Percentiles rank a stretch among this genome's conserved stretches.
Evolutionary conservation across 2,113 vertebrate species (phyloP).

Genomic region (Empidonax alnorum): DNA sequence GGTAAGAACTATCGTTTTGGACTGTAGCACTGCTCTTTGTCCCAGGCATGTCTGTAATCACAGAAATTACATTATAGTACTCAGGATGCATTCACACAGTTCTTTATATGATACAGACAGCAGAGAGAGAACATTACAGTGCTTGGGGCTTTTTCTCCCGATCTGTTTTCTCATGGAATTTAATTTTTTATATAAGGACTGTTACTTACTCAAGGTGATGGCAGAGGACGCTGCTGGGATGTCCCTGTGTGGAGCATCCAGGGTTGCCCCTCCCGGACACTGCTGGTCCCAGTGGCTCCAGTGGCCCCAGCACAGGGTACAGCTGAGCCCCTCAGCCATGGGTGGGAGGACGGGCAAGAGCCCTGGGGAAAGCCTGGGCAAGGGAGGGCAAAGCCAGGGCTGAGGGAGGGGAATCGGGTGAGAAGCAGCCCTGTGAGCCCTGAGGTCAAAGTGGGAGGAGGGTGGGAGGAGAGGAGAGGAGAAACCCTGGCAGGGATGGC

Average conservation of each 20-base stretch:
- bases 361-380: background rate
- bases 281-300: background rate
- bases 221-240: fast-evolving
- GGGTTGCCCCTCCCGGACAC: background rate
- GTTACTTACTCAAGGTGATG: background rate
- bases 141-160: fast-evolving
- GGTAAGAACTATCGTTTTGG: background rate
- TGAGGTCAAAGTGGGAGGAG: background rate
- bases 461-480: background rate
- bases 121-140: background rate
- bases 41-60: background rate
- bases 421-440: background rate
- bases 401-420: background rate
- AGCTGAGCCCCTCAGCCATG: background rate
- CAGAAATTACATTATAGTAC: background rate
- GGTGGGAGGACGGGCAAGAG: background rate
- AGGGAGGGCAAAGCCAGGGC: background rate
- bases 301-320: background rate
- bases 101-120: no score
- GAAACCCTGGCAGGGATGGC: background rate
- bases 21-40: background rate
- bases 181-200: background rate
- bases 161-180: background rate
- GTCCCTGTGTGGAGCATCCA: no score
- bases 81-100: background rate